Percentiles rank a stretch among this genome's conserved stretches.
These are phyloP conservation scores for Dendroctonus valens DNA, from an alignment of 1,140 invertebrate species.

Conservation along the genomic window DNA sequence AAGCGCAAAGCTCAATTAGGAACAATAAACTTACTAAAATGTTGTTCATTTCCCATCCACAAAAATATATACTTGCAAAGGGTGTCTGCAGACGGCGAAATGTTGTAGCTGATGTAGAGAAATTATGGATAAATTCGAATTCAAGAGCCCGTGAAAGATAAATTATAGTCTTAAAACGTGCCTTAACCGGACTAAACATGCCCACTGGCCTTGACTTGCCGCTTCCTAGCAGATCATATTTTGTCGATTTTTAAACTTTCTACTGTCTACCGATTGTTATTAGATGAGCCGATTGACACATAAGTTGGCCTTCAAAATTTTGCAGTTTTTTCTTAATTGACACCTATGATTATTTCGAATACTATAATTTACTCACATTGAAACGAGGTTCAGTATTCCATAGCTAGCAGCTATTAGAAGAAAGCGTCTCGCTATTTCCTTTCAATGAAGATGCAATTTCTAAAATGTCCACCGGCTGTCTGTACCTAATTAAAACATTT, in stretches of 20 bases:
- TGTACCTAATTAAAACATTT: no score
- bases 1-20: no score
- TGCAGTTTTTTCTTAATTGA: constrained; percentile 4
- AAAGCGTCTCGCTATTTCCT: constrained; percentile 3
- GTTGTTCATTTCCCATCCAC: no score
- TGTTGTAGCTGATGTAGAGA: no score
- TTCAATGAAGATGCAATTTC: not conserved
- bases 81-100: no score
- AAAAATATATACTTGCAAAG: no score
- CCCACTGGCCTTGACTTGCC: constrained; percentile 26
- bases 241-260: constrained; percentile 34
- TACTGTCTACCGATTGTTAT: constrained; percentile 30
- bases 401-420: not conserved
- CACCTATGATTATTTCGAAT: not conserved
- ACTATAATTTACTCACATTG: no score
- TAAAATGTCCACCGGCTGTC: no score
- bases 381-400: no score
- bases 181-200: constrained; percentile 3
- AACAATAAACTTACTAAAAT: no score
- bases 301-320: constrained; percentile 11
- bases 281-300: constrained; percentile 19
- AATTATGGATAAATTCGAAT: no score
- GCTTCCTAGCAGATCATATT: constrained; percentile 29
- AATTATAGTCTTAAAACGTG: not conserved
- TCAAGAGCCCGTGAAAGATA: no score